Conservation (phyloP, 2,888 invertebrate genomes). For the Calliphora vomitoria region DNA sequence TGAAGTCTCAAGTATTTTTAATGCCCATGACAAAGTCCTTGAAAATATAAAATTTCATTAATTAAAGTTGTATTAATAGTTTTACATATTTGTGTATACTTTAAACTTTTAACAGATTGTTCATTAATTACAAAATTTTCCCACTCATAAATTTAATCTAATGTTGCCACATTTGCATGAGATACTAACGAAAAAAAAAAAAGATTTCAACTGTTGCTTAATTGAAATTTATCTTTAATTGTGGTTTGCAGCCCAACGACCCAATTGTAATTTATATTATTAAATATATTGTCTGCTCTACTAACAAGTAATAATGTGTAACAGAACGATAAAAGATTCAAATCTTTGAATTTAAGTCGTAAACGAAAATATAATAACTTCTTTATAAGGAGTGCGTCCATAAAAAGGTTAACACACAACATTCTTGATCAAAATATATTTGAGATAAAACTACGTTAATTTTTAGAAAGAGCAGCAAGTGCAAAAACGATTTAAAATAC, state of each 20-base stretch:
- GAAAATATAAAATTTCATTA: neutral
- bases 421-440: too few species aligned
- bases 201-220: conserved; percentile 25
- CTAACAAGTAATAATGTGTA: conserved; percentile 1
- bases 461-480: too few species aligned
- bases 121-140: neutral
- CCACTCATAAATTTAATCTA: conserved; percentile 6
- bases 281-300: neutral
- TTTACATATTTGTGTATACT: neutral
- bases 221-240: conserved; percentile 26
- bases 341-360: neutral
- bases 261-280: conserved; percentile 35
- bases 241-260: conserved; percentile 12
- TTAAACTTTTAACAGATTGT: neutral
- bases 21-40: neutral
- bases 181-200: neutral
- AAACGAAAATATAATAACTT: too few species aligned
- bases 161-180: conserved; percentile 24
- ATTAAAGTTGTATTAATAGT: too few species aligned
- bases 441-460: too few species aligned
- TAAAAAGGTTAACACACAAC: too few species aligned
- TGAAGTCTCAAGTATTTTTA: neutral
- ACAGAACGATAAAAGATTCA: neutral
- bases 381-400: too few species aligned
- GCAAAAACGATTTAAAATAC: too few species aligned